Evolutionary conservation across 2,888 invertebrate species (phyloP).

Genomic region (Minunthozetes semirufus): DNA sequence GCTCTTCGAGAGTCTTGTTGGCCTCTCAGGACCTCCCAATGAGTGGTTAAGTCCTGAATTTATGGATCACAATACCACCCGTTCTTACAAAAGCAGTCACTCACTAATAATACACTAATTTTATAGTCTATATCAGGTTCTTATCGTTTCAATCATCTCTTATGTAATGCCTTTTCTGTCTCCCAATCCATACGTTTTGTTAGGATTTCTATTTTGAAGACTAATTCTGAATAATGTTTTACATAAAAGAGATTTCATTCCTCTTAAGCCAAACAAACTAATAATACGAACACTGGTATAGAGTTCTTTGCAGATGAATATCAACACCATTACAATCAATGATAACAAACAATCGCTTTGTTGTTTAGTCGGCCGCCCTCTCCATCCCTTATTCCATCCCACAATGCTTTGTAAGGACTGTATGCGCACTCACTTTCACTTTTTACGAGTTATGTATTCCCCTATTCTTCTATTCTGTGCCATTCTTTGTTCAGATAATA

Average conservation of each 20-base stretch:
- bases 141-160: neutral
- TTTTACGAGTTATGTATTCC: too few species aligned
- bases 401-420: neutral
- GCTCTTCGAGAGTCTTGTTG: neutral
- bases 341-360: neutral
- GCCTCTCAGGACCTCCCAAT: neutral
- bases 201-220: neutral
- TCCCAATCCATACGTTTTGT: neutral
- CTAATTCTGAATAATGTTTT: neutral
- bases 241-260: neutral
- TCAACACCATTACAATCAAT: neutral
- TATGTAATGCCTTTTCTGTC: neutral
- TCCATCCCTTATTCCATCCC: neutral
- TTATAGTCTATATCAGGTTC: constrained; percentile 4
- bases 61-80: neutral
- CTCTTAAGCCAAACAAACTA: neutral
- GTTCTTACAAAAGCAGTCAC: neutral
- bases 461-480: too few species aligned
- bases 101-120: neutral
- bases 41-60: neutral
- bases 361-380: neutral
- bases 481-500: too few species aligned
- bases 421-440: too few species aligned
- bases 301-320: neutral
- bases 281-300: neutral